Evolutionary conservation across 2,113 vertebrate genomes (phyloP).

Genomic region (Indicator indicator): DNA sequence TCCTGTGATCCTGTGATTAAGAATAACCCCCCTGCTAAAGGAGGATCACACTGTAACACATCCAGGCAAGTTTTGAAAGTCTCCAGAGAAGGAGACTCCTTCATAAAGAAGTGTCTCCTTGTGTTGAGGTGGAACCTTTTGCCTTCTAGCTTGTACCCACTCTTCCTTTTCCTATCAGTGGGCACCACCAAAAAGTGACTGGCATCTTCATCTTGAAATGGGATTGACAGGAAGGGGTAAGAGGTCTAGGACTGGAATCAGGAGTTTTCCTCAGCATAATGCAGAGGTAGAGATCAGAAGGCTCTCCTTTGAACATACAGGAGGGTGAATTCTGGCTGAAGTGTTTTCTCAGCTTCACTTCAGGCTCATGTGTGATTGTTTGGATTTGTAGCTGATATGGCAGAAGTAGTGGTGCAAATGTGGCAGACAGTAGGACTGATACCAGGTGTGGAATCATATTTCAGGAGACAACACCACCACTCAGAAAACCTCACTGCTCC

Average conservation of each 20-base stretch:
- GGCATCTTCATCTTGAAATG: not conserved
- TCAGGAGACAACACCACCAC: not conserved
- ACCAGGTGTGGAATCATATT: constrained; percentile 23
- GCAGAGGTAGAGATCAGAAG: not conserved
- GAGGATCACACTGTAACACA: too few relatives aligned
- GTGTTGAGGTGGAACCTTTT: too few relatives aligned
- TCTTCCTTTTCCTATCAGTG: too few relatives aligned
- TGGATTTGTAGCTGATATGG: not conserved
- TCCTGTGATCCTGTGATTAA: too few relatives aligned
- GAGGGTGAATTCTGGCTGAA: not conserved
- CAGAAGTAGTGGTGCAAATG: not conserved
- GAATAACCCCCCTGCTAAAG: too few relatives aligned
- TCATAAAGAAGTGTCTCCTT: too few relatives aligned
- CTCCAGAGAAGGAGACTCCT: too few relatives aligned
- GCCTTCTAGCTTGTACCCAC: too few relatives aligned
- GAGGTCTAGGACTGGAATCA: constrained; percentile 38
- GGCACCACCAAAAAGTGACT: too few relatives aligned
- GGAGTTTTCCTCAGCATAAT: not conserved
- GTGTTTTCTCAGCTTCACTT: constrained; percentile 43
- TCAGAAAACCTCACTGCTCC: not conserved
- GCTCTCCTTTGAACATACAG: not conserved
- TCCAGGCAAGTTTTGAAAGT: too few relatives aligned
- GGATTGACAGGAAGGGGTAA: not conserved
- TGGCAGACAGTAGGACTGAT: constrained; percentile 23
- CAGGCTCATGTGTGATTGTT: not conserved